Conservation (phyloP, 1,140 invertebrate genomes). For the Plectrocnemia conspersa region DNA sequence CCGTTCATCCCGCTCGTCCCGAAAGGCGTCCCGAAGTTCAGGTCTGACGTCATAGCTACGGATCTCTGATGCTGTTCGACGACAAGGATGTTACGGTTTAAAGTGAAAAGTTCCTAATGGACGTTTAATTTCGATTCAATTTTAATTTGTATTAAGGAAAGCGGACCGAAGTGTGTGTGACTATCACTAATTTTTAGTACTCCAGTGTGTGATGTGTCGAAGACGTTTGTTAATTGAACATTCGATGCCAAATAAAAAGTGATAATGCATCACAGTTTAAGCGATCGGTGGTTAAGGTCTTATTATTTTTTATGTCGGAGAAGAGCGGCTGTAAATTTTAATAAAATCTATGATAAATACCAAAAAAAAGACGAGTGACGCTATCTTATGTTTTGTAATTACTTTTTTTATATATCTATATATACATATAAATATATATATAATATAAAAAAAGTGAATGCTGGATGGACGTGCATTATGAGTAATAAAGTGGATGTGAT, state of each 20-base stretch:
- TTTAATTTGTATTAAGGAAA: constrained; percentile 14
- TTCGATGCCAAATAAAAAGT: too few species aligned
- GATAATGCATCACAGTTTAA: too few species aligned
- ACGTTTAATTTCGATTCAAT: constrained; percentile 31
- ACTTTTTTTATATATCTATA: too few species aligned
- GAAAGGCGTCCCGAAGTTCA: constrained; percentile 49
- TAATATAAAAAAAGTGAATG: neutral
- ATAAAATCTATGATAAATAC: too few species aligned
- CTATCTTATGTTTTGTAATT: constrained; percentile 14
- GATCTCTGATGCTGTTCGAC: constrained; percentile 45
- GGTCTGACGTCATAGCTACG: constrained; percentile 59
- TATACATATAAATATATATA: too few species aligned
- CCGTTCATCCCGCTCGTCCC: constrained; percentile 29
- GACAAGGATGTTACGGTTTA: constrained; percentile 34
- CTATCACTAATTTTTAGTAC: neutral
- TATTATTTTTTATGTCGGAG: too few species aligned
- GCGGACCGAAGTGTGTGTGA: neutral
- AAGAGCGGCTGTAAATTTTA: too few species aligned
- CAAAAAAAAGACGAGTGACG: constrained; percentile 10
- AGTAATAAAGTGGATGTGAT: constrained; percentile 3
- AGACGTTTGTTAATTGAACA: too few species aligned
- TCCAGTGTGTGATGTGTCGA: too few species aligned
- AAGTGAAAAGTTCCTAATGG: constrained; percentile 36
- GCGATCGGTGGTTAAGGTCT: too few species aligned
- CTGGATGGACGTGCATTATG: neutral